Evolutionary conservation across 2,888 invertebrate genomes (phyloP), one percentile per base, ranked within the genome.

Genomic region (Miltochrista miniata): DNA sequence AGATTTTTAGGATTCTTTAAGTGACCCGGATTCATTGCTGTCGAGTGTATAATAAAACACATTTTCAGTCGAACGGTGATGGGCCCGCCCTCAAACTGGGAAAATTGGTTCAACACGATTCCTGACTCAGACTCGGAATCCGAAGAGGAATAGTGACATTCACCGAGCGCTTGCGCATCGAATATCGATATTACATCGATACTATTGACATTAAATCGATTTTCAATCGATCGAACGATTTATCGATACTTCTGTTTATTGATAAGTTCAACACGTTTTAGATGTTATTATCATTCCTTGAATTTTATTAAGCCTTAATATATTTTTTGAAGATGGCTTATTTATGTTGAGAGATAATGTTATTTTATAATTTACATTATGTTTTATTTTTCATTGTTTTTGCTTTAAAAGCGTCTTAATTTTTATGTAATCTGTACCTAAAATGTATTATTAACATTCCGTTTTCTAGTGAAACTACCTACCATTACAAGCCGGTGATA

Each of bases 41-140:
- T n/a, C n/a, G n/a, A n/a, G n/a, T n/a, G n/a, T n/a, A n/a, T n/a
- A n/a, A n/a, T n/a, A n/a, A n/a, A n/a, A 24, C 5, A 5, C 18
- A 24, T 47, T 71, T 72, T 7, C 79, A 93, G 93, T 40, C 83
- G 87, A 39, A 77, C 76, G 18, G 68, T 77, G 70, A 82, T 93
- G 87, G 85, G 87, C 24, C 87, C 93, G 67, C 79, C 93, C 64
- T 88, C 93, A 64, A 83, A 91, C 75, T 90, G 90, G 90, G 90
- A 91, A 74, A 91, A 91, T 61, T 94, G 94, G 94, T 94, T 94
- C 76, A 93, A 93, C 72, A 93, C 93, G 44, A 93, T 93, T 60
- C 93, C 93, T 11, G 94, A 93, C 63, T 93, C 93, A 8, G 90
- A 90, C 64, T 76, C 86, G 0, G 90, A 91, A 53, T 89, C 89